These are phyloP conservation scores for Xenopus borealis DNA, from an alignment of 2,113 vertebrate genomes.

Conservation along the genomic window DNA sequence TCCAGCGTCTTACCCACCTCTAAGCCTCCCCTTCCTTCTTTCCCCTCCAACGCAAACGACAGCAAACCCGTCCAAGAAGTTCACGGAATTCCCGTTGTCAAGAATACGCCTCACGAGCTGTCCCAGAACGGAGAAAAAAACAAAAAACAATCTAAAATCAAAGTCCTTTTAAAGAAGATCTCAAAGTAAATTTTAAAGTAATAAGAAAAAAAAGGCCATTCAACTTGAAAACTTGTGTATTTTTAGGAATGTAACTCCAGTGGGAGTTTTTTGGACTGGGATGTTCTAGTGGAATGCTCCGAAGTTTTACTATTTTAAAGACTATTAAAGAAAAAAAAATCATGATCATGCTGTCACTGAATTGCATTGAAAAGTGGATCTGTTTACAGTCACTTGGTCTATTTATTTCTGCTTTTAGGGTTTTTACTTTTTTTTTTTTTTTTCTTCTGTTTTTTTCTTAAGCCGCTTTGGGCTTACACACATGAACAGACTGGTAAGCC, in stretches of 20 bases:
- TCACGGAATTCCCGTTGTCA: conserved; percentile 68
- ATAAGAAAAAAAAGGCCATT: conserved; percentile 44
- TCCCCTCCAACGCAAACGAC: conserved; percentile 79
- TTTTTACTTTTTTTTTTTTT: conserved; percentile 58
- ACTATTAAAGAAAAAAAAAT: conserved; percentile 54
- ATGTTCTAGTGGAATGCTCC: conserved; percentile 71
- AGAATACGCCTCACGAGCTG: conserved; percentile 85
- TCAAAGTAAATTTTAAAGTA: conserved; percentile 64
- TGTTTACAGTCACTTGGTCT: conserved; percentile 73
- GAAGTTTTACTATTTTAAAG: conserved; percentile 71
- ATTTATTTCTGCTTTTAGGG: conserved; percentile 72
- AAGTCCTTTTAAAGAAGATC: conserved; percentile 96
- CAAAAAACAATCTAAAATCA: conserved; percentile 95
- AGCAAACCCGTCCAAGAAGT: conserved; percentile 73
- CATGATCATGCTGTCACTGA: conserved; percentile 58
- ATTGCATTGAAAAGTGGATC: conserved; percentile 64
- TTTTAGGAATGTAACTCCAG: conserved; percentile 80
- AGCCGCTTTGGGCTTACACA: conserved; percentile 70
- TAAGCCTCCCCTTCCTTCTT: conserved; percentile 79
- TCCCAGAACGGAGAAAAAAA: conserved; percentile 85
- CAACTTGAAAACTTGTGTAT: conserved; percentile 59
- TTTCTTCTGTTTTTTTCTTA: conserved; percentile 65
- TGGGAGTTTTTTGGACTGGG: conserved; percentile 66
- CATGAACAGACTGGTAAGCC: conserved; percentile 76
- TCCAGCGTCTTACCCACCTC: conserved; percentile 68